A percentile compares a stretch with the other conserved stretches of the same genome.
These are phyloP conservation scores for Platyrinchus mystaceus DNA, from an alignment of 2,797 vertebrate species.

Conservation along the genomic window DNA sequence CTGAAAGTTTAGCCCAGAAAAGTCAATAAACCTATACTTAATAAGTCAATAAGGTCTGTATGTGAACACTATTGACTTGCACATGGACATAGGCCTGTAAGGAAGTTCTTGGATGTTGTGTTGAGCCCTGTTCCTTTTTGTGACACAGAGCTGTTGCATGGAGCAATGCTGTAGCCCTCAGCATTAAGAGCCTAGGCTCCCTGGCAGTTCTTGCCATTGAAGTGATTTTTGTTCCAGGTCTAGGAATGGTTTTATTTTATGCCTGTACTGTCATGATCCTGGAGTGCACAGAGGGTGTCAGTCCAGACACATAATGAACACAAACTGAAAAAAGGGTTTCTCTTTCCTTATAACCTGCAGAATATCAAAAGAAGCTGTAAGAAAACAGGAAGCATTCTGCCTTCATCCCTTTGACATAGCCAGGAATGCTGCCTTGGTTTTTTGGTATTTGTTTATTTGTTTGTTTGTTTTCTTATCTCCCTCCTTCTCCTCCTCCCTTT, in stretches of 20 bases:
- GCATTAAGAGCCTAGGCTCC: not conserved
- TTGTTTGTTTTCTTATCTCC: not conserved
- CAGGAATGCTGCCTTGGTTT: not conserved
- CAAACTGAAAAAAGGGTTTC: not conserved
- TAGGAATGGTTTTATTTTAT: too few relatives aligned
- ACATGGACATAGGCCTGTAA: not conserved
- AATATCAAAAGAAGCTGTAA: not conserved
- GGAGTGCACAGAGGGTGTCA: not conserved
- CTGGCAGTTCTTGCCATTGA: not conserved
- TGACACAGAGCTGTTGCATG: not conserved
- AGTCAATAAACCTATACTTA: not conserved
- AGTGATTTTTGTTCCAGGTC: not conserved
- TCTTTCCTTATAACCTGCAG: not conserved
- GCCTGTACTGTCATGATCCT: not conserved
- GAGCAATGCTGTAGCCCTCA: not conserved
- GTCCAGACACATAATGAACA: fast-evolving
- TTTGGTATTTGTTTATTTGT: too few relatives aligned
- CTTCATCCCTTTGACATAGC: not conserved
- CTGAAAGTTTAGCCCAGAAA: not conserved
- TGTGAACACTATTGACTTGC: not conserved
- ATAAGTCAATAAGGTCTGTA: not conserved
- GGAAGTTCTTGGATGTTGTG: not conserved
- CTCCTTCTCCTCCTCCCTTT: not conserved
- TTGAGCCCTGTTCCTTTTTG: not conserved
- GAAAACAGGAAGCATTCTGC: not conserved